Base-by-base conservation (phyloP, 2,888 invertebrate genomes). In the Eupelmus urozonus region DNA sequence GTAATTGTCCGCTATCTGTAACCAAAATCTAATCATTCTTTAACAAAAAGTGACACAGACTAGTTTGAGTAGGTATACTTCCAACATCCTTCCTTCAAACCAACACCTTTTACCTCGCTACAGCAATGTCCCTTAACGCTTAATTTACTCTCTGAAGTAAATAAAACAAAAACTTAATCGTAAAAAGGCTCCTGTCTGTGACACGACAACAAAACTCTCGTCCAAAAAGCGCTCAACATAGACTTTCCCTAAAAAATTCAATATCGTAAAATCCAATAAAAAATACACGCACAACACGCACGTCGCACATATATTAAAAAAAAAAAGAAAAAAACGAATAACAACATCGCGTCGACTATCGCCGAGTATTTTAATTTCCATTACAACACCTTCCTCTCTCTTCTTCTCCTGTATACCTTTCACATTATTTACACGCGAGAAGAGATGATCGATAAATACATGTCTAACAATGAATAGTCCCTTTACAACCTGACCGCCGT, bases 391-490 rank as follows among this genome's bases (percentile, higher is more conserved):
- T 34, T 34, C 9, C 3, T 34, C n/a, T n/a, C n/a, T 34, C 3
- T 34, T 34, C 9, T 5, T 20, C 23, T 42, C 3, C 40, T 45
- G 11, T 16, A 55, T 49, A 70, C 13, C 40, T 65, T 23, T 57
- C 53, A 2, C 23, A 59, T 25, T 76, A 76, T 76, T 71, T 76
- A 71, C 76, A 76, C 49, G 49, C 65, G 65, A 76, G 57, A n/a
- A 63, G 69, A 65, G 70, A 65, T 65, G 42, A 71, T 71, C 63
- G 62, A 71, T 62, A 45, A 71, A 42, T 69, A n/a, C n/a, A n/a
- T 53, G 27, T 34, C 71, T 70, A 76, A 71, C 70, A 45, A 71
- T 49, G 49, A 65, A 57, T 63, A 65, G 65, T 57, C 65, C 70
- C 65, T 29, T 65, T 45, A 63, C 51, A 59, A 34, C 57, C 51